These are phyloP conservation scores for Lithosia quadra DNA, from an alignment of 2,888 invertebrate species.

Conservation along the genomic window DNA sequence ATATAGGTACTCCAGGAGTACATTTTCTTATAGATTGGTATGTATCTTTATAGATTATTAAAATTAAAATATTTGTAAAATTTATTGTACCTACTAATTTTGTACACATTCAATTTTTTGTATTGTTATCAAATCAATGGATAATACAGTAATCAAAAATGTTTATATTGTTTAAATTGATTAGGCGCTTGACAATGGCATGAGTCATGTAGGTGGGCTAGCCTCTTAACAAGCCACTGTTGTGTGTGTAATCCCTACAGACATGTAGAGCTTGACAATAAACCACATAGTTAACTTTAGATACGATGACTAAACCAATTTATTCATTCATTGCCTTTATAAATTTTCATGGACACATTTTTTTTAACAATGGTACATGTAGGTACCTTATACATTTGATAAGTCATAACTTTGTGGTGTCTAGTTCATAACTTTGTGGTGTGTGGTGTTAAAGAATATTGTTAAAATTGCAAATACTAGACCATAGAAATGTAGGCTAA, in stretches of 20 bases:
- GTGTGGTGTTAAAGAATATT: not conserved
- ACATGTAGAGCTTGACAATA: conserved; percentile 49
- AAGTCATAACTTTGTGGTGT: conserved; percentile 18
- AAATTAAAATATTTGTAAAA: too few relatives aligned
- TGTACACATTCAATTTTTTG: not conserved
- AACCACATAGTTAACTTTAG: conserved; percentile 46
- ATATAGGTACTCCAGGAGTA: not conserved
- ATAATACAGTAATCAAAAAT: not conserved
- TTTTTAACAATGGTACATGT: conserved; percentile 16
- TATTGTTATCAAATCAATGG: conserved; percentile 1
- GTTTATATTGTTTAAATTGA: conserved; percentile 44
- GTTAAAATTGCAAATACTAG: not conserved
- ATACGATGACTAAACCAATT: conserved; percentile 53
- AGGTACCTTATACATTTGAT: not conserved
- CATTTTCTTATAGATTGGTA: not conserved
- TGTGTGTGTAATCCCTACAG: conserved; percentile 50
- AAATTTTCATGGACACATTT: conserved; percentile 44
- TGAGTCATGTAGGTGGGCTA: conserved; percentile 83
- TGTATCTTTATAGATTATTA: too few relatives aligned
- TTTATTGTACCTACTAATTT: too few relatives aligned
- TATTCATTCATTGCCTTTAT: conserved; percentile 49
- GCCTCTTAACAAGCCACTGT: conserved; percentile 35
- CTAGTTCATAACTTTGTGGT: conserved; percentile 16
- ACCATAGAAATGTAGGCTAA: not conserved
- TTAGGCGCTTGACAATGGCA: conserved; percentile 63